Base-by-base conservation (phyloP, 2,113 vertebrate species). In the Syngnathus scovelli region DNA sequence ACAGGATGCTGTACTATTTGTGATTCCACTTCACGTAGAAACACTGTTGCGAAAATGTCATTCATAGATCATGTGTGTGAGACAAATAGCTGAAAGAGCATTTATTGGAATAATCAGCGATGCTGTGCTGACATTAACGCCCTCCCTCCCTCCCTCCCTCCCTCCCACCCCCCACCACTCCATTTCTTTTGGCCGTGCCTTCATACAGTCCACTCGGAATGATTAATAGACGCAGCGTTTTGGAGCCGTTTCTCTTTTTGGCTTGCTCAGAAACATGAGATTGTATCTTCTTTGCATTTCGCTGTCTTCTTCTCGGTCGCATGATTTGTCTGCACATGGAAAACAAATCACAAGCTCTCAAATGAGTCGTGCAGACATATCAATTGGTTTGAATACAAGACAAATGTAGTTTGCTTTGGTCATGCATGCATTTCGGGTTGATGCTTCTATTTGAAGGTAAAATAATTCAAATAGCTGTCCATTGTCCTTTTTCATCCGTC, bases 141-240 rank as follows among this genome's bases (percentile, higher is more conserved):
- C 19, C 49, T 7, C 78, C 5, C 79, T 49, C 36, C 19, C 49
- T 7, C 78, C 5, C 79, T 49, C 36, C 67, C 69, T 73, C 64
- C 77, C 54, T 3, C 11, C 23, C 23, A 23, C 41, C 41, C 11
- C 12, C 12, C 12, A 43, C 41, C 4, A 12, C 63, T 52, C 59
- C 66, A 70, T 83, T 79, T 68, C 78, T 76, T 65, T 73, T 75
- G 48, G 67, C 71, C 51, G n/a, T 73, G 43, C 71, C 82, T 80
- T 85, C 83, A 84, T 83, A 65, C 72, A n/a, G 75, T 63, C 73
- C n/a, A 41, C 74, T 76, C 72, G 61, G 23, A 49, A 79, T 85
- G 85, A 88, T 88, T 85, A 78, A 87, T 89, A 77, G 83, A 76
- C 74, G 33, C 75, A 76, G 79, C 72, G 38, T 83, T 83, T 78